Evolutionary conservation across 2,797 vertebrate genomes (phyloP), one percentile per base, ranked within the genome.

Genomic region (Ambastaia sidthimunki): DNA sequence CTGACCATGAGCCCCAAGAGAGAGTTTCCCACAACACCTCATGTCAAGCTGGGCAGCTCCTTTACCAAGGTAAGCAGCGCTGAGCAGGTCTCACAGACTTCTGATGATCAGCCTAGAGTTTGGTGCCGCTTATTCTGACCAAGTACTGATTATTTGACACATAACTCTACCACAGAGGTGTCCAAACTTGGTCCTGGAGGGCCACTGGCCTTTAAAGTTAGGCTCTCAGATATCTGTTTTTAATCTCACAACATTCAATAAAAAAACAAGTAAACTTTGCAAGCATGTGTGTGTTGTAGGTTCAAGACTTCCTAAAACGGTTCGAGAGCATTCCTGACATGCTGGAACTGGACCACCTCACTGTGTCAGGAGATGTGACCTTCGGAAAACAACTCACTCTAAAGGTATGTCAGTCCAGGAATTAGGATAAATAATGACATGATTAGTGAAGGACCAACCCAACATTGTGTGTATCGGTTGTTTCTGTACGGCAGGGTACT

Each of bases 291-390:
- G 16, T 41, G 37, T 77, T 88, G 25, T 59, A 96, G 96, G 96
- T 96, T 83, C 95, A 95, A 60, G 95, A 96, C 90, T 96, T 93
- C 81, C 88, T 96, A 88, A 92, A 90, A 82, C 91, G 96, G 81
- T 94, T 96, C 86, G 96, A 96, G 91, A 96, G 94, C 89, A 96
- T 96, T 84, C 95, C 96, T 13, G 96, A 96, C 81, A 95, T 96
- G 94, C 92, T 96, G 85, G 96, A 96, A 88, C 86, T 96, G 85
- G 96, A 96, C 90, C 96, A 96, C 83, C 94, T 96, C 75, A 96
- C 96, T 0, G 96, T 96, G 74, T 96, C 96, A 52, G 96, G 96
- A 81, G 95, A 96, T 75, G 95, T 96, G 79, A 96, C 96, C n/a
- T 96, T 96, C 85, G 96, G 96, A 78, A 96, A 96, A 90, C 94